These are phyloP conservation scores for Calcarius lapponicus DNA, from an alignment of 2,797 vertebrate species.

Conservation along the genomic window DNA sequence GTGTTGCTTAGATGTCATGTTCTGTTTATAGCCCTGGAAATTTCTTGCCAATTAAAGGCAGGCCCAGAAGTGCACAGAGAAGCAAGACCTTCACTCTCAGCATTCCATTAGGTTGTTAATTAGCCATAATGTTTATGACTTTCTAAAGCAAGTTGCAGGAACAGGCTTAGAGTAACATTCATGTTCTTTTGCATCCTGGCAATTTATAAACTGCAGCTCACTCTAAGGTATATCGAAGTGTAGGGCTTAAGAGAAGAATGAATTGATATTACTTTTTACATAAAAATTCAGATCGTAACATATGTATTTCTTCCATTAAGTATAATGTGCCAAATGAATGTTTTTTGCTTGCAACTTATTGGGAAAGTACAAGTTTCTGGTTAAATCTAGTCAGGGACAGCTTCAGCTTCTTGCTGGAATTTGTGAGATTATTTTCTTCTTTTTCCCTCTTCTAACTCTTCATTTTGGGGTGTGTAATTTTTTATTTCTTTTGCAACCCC, in stretches of 20 bases:
- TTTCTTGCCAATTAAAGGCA: conserved; percentile 26
- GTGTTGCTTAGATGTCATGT: not conserved
- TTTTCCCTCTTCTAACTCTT: not conserved
- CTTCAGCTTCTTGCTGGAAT: not conserved
- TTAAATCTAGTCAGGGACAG: not conserved
- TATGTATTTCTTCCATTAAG: not conserved
- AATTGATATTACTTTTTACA: not conserved
- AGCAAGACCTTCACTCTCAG: conserved; percentile 48
- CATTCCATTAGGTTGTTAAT: conserved; percentile 26
- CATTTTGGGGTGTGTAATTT: not conserved
- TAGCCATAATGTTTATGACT: conserved; percentile 42
- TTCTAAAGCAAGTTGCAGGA: conserved; percentile 20
- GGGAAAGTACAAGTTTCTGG: not conserved
- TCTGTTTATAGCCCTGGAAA: conserved; percentile 27
- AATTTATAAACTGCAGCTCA: not conserved
- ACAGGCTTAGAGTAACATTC: not conserved
- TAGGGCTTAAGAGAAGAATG: not conserved
- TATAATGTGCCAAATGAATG: not conserved
- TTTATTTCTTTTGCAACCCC: not conserved
- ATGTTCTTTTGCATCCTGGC: not conserved
- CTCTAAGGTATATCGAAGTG: not conserved
- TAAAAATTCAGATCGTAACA: not conserved
- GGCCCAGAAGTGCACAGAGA: conserved; percentile 2
- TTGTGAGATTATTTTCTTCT: not conserved
- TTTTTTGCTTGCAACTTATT: not conserved